Base-by-base conservation (phyloP, 2,888 invertebrate species). In the Brachycybe producta region DNA sequence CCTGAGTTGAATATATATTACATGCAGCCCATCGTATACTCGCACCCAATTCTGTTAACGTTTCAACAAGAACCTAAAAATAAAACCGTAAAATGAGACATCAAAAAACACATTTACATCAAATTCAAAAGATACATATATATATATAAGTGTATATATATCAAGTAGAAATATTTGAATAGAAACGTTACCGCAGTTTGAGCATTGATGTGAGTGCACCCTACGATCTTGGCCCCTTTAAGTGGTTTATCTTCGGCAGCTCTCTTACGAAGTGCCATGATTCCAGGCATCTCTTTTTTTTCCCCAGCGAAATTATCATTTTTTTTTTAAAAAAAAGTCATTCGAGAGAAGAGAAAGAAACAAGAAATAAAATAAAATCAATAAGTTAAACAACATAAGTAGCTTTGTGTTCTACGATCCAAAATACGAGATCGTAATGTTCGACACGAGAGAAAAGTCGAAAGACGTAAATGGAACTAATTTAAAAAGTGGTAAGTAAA, bases 191-290 rank as follows among this genome's bases (percentile, higher is more conserved):
- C 95, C 4, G 95, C 97, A 0, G 94, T 95, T 70, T 97, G 97
- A 36, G 95, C 95, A 69, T 94, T 97, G 62, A 97, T 92, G 70
- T 97, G 97, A 44, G 94, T 95, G 69, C 95, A 97, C 28, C 94
- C 95, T 44, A 95, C 91, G 57, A 91, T 85, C 74, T 87, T 90
- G 11, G 95, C 95, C 66, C 92, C 91, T 66, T 86, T 85, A 59
- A 97, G 67, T 0, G 95, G 95, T 61, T 91, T 92, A 63, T 95
- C 94, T 49, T 92, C 90, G 47, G 81, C 77, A 1, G 94, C 94
- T 54, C 94, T 74, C 61, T 87, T 86, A 46, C 94, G 75, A 57
- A 97, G 69, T 1, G 94, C 92, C 81, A 95, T 88, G 53, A 97
- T 87, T 0, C 95, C 95, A 0, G 94, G 92, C 95, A 97, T 97